Evolutionary conservation across 1,140 invertebrate species (phyloP), one percentile per base, ranked within the genome.

Genomic region (Musca vetustissima): DNA sequence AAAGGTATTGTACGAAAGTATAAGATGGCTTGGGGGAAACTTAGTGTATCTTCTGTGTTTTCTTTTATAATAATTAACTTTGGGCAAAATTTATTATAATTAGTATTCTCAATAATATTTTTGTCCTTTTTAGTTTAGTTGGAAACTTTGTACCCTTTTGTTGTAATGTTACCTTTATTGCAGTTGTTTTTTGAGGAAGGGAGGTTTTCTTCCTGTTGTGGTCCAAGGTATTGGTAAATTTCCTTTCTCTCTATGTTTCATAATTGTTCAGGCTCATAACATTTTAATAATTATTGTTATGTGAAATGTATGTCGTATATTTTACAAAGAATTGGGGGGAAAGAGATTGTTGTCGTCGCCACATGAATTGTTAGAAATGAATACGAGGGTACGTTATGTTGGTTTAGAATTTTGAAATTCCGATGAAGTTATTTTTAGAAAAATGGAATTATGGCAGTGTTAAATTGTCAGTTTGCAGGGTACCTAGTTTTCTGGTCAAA

Each of bases 1-100:
- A n/a, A n/a, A n/a, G n/a, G n/a, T n/a, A n/a, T n/a, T n/a, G n/a
- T n/a, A n/a, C n/a, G n/a, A n/a, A n/a, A 28, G 28, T 28, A 28
- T 28, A 28, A 8, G 28, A 28, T 28, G 28, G 3, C 3, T 3
- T 28, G 28, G 3, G 8, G 28, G 28, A 11, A 13, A 43, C 36
- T 2, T 13, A 13, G 11, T 43, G 36, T 43, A 1, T 43, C 36
- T 13, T 43, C 28, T 43, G 11, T 7, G 13, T 43, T 9, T 43
- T 13, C 36, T 43, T 13, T 43, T 19, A 52, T 22, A 52, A 21
- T 52, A 52, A 52, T 52, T 52, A 52, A 52, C 49, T 52, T 52
- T 19, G 36, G n/a, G 11, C 49, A 52, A 61, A 61, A 61, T 61
- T 36, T 36, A 61, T 61, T 61, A n/a, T 61, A 61, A 61, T 61